Evolutionary conservation across 2,113 vertebrate genomes (phyloP), one percentile per base, ranked within the genome.

Genomic region (Elaphurus davidianus): DNA sequence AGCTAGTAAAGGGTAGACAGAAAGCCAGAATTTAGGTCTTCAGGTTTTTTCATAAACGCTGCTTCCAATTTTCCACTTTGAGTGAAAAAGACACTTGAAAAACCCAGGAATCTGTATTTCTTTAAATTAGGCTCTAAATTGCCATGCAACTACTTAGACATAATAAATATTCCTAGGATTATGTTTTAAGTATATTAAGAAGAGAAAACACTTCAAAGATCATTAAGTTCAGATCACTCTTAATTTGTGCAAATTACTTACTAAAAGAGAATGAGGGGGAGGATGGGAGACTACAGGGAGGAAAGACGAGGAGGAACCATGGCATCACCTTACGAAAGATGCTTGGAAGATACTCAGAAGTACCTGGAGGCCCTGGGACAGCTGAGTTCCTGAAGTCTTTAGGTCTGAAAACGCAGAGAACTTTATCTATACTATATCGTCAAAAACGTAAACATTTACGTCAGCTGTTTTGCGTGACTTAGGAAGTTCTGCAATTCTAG

Each of bases 391-490:
- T 55, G 33, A 67, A 16, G 12, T 17, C 10, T 97, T 85, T 54
- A 59, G 43, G 14, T 90, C 55, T 79, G 28, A 43, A 88, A 95
- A 93, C 14, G 30, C 33, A 57, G 87, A 55, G 19, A 81, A 57
- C 28, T 71, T 89, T n/a, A 88, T 11, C 33, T 57, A 33, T 40
- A 87, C 40, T 14, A 60, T 21, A 52, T 6, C 36, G 36, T 27
- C 25, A 94, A 23, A 19, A 90, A 55, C 33, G 57, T 27, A 93
- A 59, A 57, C 16, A 85, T 64, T 87, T 92, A 89, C 0, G 33
- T 94, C 62, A 96, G 47, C 54, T 94, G 89, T 27, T 91, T 52
- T 84, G 45, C 76, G 19, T 33, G 83, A 85, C 54, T 95, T 96
- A 88, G 0, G 6, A 91, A 90, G 50, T 36, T 21, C 33, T 79